A percentile compares a stretch with the other conserved stretches of the same genome.
Conservation (phyloP, 2,888 invertebrate genomes). For the Leptinotarsa haldemani region DNA sequence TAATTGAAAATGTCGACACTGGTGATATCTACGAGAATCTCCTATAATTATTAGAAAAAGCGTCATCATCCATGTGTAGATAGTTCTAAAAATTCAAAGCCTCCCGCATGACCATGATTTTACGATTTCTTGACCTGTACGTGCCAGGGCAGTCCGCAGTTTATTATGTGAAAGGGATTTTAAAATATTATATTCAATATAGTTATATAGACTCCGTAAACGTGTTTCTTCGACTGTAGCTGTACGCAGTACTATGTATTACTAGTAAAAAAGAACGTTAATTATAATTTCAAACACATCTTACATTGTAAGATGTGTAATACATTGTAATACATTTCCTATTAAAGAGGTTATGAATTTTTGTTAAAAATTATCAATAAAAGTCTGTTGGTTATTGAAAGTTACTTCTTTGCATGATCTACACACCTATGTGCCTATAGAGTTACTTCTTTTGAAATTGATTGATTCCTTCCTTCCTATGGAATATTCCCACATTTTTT, state of each 20-base stretch:
- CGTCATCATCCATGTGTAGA: slow-evolving; percentile 28
- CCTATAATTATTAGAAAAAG: slow-evolving; percentile 13
- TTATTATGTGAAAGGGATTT: neutral
- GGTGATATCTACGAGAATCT: neutral
- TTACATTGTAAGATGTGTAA: too few species aligned
- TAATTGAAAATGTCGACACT: neutral
- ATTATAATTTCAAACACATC: neutral
- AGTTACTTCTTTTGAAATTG: too few species aligned
- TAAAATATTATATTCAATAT: neutral
- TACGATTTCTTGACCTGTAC: slow-evolving; percentile 53
- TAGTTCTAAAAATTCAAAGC: slow-evolving; percentile 29
- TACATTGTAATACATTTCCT: too few species aligned
- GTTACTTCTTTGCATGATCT: too few species aligned
- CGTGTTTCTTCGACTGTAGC: too few species aligned
- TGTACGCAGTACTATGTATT: too few species aligned
- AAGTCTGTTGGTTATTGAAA: too few species aligned
- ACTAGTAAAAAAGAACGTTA: neutral
- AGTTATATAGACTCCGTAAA: neutral
- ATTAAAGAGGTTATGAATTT: too few species aligned
- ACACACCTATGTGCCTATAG: too few species aligned
- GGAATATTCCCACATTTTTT: too few species aligned
- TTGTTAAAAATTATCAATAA: too few species aligned
- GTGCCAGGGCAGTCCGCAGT: slow-evolving; percentile 10
- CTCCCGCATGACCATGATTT: slow-evolving; percentile 46
- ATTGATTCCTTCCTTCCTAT: too few species aligned